Conservation (phyloP, 2,797 vertebrate species). For the Scomberomorus guttatus region DNA sequence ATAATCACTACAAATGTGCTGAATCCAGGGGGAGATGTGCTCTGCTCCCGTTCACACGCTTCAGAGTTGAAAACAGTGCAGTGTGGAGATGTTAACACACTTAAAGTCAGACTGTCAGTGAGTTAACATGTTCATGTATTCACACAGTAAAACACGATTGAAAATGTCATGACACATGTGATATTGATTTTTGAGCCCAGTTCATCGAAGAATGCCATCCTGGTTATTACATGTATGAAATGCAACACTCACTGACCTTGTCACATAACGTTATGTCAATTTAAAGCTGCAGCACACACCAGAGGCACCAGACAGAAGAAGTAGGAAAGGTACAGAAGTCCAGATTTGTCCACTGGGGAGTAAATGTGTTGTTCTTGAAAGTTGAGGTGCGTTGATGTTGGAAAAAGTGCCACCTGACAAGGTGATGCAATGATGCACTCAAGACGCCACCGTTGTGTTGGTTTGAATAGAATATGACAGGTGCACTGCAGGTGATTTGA, state of each 20-base stretch:
- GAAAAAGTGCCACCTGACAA: too few relatives aligned
- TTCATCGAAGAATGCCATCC: neutral
- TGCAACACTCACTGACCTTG: neutral
- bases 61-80: slow-evolving; percentile 1
- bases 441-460: neutral
- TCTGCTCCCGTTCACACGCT: slow-evolving; percentile 5
- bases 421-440: neutral
- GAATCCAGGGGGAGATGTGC: slow-evolving; percentile 2
- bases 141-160: neutral
- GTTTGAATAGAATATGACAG: neutral
- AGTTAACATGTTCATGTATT: neutral
- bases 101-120: neutral
- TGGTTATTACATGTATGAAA: neutral
- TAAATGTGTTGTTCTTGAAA: neutral
- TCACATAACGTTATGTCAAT: neutral
- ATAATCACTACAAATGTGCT: slow-evolving; percentile 27
- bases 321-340: neutral
- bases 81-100: neutral
- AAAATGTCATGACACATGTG: neutral
- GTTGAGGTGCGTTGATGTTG: too few relatives aligned
- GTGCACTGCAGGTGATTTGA: neutral
- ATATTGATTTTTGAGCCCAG: neutral
- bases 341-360: neutral
- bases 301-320: neutral
- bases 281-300: neutral